Conservation (phyloP, 1,140 invertebrate species). For the Drosophila pachea region DNA sequence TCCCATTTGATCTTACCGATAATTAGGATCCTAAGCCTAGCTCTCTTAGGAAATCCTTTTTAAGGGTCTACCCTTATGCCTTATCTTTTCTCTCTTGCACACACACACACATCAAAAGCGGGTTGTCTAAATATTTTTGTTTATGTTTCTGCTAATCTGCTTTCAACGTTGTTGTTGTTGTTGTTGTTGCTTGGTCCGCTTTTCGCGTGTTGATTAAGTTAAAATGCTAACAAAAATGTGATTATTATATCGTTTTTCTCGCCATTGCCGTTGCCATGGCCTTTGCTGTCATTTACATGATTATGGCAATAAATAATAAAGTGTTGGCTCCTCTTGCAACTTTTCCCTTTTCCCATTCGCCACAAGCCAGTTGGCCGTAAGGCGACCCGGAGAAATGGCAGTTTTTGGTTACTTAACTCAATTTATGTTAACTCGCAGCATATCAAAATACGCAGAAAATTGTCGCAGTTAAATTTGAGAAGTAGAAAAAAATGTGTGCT, state of each 20-base stretch:
- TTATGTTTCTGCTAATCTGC: neutral
- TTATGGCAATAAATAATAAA: slow-evolving; percentile 73
- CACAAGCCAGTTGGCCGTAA: neutral
- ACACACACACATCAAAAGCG: slow-evolving; percentile 11
- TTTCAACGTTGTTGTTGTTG: neutral
- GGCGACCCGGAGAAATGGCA: neutral
- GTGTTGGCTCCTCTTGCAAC: slow-evolving; percentile 23
- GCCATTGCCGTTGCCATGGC: slow-evolving; percentile 23
- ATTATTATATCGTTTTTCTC: slow-evolving; percentile 53
- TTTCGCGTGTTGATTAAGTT: slow-evolving; percentile 56
- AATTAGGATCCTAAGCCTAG: too few relatives aligned
- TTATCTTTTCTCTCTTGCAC: neutral
- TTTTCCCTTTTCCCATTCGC: neutral
- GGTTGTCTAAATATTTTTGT: slow-evolving; percentile 10
- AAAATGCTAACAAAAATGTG: slow-evolving; percentile 72
- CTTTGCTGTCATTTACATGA: slow-evolving; percentile 63
- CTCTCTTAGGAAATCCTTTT: neutral
- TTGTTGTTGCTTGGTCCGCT: slow-evolving; percentile 4
- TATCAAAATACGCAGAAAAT: slow-evolving; percentile 19
- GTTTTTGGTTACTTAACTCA: slow-evolving; percentile 13
- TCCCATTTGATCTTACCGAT: too few relatives aligned
- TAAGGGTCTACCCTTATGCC: neutral
- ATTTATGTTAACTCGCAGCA: slow-evolving; percentile 21
- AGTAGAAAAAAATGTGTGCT: neutral
- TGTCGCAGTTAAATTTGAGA: neutral